These are phyloP conservation scores for Propithecus deckenii DNA, from an alignment of 2,797 vertebrate genomes.

Conservation along the genomic window DNA sequence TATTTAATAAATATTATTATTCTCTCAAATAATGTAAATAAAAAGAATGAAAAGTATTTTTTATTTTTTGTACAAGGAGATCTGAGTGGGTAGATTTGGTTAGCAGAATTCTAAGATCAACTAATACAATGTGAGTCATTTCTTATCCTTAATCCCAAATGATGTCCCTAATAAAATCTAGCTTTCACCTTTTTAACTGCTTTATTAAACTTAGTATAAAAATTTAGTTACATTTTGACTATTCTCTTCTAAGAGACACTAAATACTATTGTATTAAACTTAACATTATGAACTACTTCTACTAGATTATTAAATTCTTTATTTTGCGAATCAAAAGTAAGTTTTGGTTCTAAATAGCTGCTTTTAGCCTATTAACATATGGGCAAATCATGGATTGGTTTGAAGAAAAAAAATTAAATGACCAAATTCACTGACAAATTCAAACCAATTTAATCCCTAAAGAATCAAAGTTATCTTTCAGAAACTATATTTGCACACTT, in stretches of 20 bases:
- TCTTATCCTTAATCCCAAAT: neutral
- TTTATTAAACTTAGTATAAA: neutral
- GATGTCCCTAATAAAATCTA: neutral
- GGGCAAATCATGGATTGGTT: neutral
- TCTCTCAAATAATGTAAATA: conserved; percentile 1
- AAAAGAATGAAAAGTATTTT: neutral
- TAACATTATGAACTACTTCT: neutral
- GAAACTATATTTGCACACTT: neutral
- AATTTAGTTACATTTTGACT: conserved; percentile 18
- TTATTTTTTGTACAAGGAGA: neutral
- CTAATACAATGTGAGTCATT: neutral
- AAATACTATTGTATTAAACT: neutral
- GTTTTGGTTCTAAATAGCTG: neutral
- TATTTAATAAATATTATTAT: neutral
- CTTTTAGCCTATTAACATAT: neutral
- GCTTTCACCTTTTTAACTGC: neutral
- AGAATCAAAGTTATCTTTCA: conserved; percentile 17
- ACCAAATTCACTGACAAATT: neutral
- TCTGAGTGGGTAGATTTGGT: neutral
- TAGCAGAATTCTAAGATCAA: neutral
- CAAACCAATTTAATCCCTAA: neutral
- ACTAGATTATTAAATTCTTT: neutral
- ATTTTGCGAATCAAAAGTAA: neutral
- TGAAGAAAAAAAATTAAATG: neutral
- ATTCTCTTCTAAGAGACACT: neutral